phyloP scores from a whole-genome alignment of 2,888 invertebrate species.

The Orthosia gracilis region DNA sequence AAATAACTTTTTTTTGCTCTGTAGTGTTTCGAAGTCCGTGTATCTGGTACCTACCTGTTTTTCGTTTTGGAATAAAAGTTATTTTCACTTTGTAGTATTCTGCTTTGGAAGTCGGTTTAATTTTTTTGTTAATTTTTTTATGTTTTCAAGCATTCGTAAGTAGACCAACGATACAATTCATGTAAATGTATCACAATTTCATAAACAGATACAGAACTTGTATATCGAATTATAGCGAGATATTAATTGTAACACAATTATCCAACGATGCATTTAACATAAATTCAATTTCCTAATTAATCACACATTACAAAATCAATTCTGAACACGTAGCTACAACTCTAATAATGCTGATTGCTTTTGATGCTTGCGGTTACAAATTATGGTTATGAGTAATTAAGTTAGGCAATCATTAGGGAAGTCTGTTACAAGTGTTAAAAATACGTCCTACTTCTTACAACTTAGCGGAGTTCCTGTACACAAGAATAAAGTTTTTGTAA shows the following conservation, averaged over 20 bases:
- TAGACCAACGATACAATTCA: not conserved
- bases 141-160: too few relatives aligned
- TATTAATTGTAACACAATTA: constrained; percentile 47
- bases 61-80: too few relatives aligned
- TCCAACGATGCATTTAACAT: constrained; percentile 48
- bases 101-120: too few relatives aligned
- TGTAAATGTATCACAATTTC: constrained; percentile 3
- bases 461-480: constrained; percentile 18
- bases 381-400: constrained; percentile 39
- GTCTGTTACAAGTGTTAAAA: not conserved
- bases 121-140: too few relatives aligned
- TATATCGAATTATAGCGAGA: constrained; percentile 7
- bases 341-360: constrained; percentile 54
- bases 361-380: constrained; percentile 47
- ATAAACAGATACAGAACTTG: constrained; percentile 11
- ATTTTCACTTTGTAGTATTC: too few relatives aligned
- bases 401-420: constrained; percentile 6
- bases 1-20: too few relatives aligned
- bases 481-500: constrained; percentile 51
- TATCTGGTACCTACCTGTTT: too few relatives aligned
- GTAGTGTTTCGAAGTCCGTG: too few relatives aligned
- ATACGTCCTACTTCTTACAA: constrained; percentile 8
- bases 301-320: constrained; percentile 55
- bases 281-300: constrained; percentile 59
- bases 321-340: constrained; percentile 35